A percentile compares a stretch with the other conserved stretches of the same genome.
Conservation (phyloP, 2,113 vertebrate species). For the Ciconia boyciana region DNA sequence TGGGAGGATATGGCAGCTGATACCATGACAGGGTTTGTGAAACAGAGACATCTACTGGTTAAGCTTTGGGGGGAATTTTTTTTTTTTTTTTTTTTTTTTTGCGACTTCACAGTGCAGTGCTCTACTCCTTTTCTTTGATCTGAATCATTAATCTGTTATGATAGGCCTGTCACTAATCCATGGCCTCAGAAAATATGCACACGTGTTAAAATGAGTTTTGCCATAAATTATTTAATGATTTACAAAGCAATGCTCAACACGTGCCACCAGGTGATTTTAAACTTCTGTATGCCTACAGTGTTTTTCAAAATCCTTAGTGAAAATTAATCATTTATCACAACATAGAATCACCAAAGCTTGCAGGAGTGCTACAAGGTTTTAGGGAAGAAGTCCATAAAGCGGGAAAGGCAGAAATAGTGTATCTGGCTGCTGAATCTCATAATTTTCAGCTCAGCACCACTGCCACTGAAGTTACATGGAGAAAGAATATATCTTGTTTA, state of each 20-base stretch:
- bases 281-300: not conserved
- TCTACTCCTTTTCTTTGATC: constrained; percentile 24
- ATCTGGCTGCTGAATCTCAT: not conserved
- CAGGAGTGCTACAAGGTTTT: not conserved
- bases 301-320: constrained; percentile 13
- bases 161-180: constrained; percentile 42
- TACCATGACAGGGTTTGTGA: constrained; percentile 19
- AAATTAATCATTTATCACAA: constrained; percentile 36
- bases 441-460: not conserved
- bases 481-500: not conserved
- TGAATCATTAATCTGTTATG: constrained; percentile 45
- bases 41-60: constrained; percentile 71
- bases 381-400: not conserved
- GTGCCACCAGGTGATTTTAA: not conserved
- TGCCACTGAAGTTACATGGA: not conserved
- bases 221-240: constrained; percentile 46
- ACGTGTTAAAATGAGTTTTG: constrained; percentile 26
- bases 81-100: not conserved
- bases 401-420: not conserved
- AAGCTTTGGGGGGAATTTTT: not conserved
- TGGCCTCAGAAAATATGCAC: constrained; percentile 41
- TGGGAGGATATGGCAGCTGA: not conserved
- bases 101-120: not conserved
- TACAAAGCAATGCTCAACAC: not conserved
- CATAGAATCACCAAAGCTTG: not conserved